These are phyloP conservation scores for Melanostoma mellinum DNA, from an alignment of 2,888 invertebrate genomes.

Conservation along the genomic window DNA sequence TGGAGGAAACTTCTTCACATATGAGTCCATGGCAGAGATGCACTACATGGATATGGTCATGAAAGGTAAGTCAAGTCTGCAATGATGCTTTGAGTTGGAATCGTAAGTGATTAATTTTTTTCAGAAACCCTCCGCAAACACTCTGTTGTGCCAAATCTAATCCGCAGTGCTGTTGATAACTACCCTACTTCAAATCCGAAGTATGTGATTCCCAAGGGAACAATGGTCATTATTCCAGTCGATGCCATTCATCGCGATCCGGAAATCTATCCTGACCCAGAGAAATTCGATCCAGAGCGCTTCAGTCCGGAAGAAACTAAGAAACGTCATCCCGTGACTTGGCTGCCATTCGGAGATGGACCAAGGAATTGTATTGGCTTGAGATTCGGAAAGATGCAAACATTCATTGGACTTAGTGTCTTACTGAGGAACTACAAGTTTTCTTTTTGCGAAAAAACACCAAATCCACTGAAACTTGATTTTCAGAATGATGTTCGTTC, in stretches of 20 bases:
- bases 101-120: conserved; percentile 21
- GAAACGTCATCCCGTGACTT: conserved; percentile 80
- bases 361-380: conserved; percentile 80
- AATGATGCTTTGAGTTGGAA: not conserved
- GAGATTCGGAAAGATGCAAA: conserved; percentile 69
- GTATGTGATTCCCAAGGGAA: conserved; percentile 81
- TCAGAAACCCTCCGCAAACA: conserved; percentile 84
- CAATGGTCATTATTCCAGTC: conserved; percentile 73
- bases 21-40: conserved; percentile 78
- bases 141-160: conserved; percentile 82
- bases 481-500: conserved; percentile 29
- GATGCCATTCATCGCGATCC: conserved; percentile 84
- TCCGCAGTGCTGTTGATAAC: conserved; percentile 82
- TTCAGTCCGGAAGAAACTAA: conserved; percentile 83
- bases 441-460: conserved; percentile 46
- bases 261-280: conserved; percentile 83
- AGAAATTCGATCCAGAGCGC: conserved; percentile 85
- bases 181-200: conserved; percentile 82
- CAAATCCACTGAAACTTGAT: conserved; percentile 53
- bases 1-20: conserved; percentile 75
- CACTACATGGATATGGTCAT: conserved; percentile 78
- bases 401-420: conserved; percentile 20
- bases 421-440: conserved; percentile 49
- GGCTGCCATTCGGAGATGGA: conserved; percentile 79
- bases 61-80: conserved; percentile 75